phyloP scores from a whole-genome alignment of 2,113 vertebrate genomes.

The Reinhardtius hippoglossoides region DNA sequence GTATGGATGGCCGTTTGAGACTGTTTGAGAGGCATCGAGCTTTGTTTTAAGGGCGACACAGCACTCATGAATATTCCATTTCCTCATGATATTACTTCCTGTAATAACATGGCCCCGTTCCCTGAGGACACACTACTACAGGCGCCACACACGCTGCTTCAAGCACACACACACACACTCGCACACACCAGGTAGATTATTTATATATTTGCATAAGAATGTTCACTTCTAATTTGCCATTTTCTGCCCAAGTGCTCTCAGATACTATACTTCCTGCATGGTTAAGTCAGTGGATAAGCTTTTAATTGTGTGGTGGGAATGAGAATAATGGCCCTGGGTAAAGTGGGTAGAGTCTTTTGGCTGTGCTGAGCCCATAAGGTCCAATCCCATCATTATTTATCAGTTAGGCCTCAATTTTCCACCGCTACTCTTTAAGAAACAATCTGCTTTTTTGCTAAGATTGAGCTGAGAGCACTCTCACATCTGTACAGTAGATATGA shows the following conservation, averaged over 20 bases:
- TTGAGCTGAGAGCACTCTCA: background rate
- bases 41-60: slow-evolving; percentile 74
- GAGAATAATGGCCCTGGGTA: slow-evolving; percentile 51
- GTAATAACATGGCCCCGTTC: slow-evolving; percentile 70
- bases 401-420: background rate
- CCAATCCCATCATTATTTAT: slow-evolving; percentile 18
- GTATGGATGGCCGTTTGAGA: slow-evolving; percentile 44
- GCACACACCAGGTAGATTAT: slow-evolving; percentile 64
- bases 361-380: background rate
- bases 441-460: background rate
- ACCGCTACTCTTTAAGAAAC: background rate
- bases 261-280: slow-evolving; percentile 63
- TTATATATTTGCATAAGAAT: slow-evolving; percentile 76
- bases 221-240: slow-evolving; percentile 78
- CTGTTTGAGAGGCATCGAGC: slow-evolving; percentile 61
- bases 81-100: slow-evolving; percentile 76
- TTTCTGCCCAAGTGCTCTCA: slow-evolving; percentile 75
- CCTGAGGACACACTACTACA: slow-evolving; percentile 72
- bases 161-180: slow-evolving; percentile 14
- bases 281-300: slow-evolving; percentile 64
- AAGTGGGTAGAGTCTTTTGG: background rate
- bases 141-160: slow-evolving; percentile 41
- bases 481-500: background rate
- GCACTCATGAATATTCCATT: slow-evolving; percentile 82
- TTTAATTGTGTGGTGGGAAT: slow-evolving; percentile 69